Evolutionary conservation across 2,113 vertebrate species (phyloP).

Genomic region (Pseudois nayaur): DNA sequence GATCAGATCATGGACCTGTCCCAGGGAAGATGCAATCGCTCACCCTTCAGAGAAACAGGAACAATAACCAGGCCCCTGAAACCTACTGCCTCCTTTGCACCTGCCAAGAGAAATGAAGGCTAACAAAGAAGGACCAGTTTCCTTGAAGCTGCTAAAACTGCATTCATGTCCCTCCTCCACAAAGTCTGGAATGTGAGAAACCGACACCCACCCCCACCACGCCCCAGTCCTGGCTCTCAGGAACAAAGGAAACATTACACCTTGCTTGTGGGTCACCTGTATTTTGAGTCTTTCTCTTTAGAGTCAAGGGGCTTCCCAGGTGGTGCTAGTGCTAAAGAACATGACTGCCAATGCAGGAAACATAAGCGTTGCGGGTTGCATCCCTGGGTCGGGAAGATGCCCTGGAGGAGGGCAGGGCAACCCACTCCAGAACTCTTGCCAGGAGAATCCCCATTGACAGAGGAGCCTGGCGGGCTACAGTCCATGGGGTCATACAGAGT

Average conservation of each 20-base stretch:
- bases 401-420: neutral
- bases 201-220: neutral
- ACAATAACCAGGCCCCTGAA: neutral
- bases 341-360: neutral
- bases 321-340: neutral
- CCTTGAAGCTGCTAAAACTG: neutral
- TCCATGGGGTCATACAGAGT: neutral
- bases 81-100: neutral
- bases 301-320: neutral
- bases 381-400: neutral
- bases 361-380: rapidly evolving
- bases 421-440: neutral
- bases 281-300: neutral
- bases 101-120: neutral
- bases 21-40: neutral
- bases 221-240: neutral
- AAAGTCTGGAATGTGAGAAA: neutral
- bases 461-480: neutral
- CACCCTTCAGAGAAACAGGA: neutral
- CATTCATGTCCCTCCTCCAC: neutral
- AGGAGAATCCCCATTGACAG: neutral
- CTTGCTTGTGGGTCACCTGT: neutral
- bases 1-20: neutral
- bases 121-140: neutral
- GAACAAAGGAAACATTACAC: neutral